Base-by-base conservation (phyloP, 2,888 invertebrate genomes). In the Phymatocera aterrima region DNA sequence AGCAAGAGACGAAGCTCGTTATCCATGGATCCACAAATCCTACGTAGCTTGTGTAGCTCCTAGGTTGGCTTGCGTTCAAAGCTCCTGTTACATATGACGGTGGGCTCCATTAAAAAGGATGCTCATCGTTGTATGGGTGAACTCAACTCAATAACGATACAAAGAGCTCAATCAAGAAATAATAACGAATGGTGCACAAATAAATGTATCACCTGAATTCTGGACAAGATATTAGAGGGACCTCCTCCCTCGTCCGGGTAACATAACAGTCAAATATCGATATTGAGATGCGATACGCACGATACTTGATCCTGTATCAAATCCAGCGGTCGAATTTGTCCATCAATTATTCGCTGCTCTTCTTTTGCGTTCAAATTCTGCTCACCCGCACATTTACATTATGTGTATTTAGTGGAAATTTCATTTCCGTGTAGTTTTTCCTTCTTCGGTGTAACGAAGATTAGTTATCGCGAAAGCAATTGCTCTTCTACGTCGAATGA, bases 1-100 rank as follows among this genome's bases (percentile, higher is more conserved):
- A 85, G 87, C 84, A 85, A 85, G 85, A 85, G 85, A 87, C 87
- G 87, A 88, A 86, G 87, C 88, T 88, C 87, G 88, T 88, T 88
- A 88, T 87, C 87, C 86, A 84, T 86, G 85, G 85, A 86, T 87
- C 87, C 85, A 87, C 87, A 86, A 85, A 83, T 85, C 83, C 83
- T 77, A 78, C 80, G 79, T 48, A 65, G 48, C 64, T 68, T 61
- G 34, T 51, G 68, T 31, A 46, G 64, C 48, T 24, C 46, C 18
- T 57, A 28, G 57, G 57, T 57, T 57, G 57, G 57, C 57, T 57
- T 43, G 60, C 46, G 46, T 46, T 34, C 48, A 48, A 18, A 46
- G 77, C 46, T 43, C 37, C 65, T 28, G 77, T 77, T 57, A 57
- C 28, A 48, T 61, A 43, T 34, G 77, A 61, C 40, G 37, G 34